Evolutionary conservation across 2,113 vertebrate genomes (phyloP).

Genomic region (Heterotilapia buettikoferi): DNA sequence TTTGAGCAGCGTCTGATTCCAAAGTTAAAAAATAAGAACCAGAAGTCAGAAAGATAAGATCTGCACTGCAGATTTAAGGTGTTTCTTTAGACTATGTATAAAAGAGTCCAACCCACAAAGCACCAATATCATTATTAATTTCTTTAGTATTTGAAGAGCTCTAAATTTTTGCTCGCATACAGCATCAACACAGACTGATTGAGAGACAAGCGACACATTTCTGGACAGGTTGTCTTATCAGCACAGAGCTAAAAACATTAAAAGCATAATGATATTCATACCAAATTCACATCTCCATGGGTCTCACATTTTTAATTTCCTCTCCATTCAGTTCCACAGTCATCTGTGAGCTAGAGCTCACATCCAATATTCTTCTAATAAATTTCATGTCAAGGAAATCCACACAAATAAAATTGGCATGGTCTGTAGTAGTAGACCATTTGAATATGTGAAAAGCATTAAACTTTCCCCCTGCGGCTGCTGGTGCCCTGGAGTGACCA

Average conservation of each 20-base stretch:
- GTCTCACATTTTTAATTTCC: slow-evolving; percentile 13
- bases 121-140: neutral
- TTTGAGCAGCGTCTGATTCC: neutral
- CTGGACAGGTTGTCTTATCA: neutral
- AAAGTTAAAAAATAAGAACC: neutral
- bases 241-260: neutral
- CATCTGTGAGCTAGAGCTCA: neutral
- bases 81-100: neutral
- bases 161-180: neutral
- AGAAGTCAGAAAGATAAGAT: neutral
- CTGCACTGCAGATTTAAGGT: neutral
- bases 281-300: neutral
- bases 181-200: neutral
- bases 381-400: neutral
- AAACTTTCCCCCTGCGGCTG: neutral
- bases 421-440: neutral
- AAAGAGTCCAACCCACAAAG: neutral
- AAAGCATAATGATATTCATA: neutral
- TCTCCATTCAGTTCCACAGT: neutral
- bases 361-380: neutral
- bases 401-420: neutral
- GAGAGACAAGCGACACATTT: neutral
- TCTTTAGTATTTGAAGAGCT: neutral
- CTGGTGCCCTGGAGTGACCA: neutral
- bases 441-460: neutral